Evolutionary conservation across 2,113 vertebrate species (phyloP).

Genomic region (Callithrix jacchus): DNA sequence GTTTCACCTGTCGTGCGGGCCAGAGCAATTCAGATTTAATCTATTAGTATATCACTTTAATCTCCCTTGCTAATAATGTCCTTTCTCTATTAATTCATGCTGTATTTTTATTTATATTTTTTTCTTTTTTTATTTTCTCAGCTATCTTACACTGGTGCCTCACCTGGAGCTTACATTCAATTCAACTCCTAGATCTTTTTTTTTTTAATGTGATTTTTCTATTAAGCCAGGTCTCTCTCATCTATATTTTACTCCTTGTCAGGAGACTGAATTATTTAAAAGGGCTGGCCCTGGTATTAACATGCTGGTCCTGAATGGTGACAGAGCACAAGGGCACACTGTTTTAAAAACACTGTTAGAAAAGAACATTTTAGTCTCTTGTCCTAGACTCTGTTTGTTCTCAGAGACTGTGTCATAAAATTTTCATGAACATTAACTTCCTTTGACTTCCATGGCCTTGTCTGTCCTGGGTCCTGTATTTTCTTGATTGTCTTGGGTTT

Average conservation of each 20-base stretch:
- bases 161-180: neutral
- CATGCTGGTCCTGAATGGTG: neutral
- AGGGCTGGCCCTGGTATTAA: constrained; percentile 10
- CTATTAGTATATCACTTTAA: neutral
- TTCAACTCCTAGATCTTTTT: neutral
- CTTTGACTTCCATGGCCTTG: neutral
- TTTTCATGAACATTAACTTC: constrained; percentile 52
- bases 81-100: neutral
- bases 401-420: constrained; percentile 39
- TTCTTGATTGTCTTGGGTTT: neutral
- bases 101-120: neutral
- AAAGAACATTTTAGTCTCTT: constrained; percentile 47
- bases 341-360: constrained; percentile 54
- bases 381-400: constrained; percentile 8
- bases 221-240: neutral
- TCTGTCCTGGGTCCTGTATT: neutral
- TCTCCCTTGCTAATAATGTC: neutral
- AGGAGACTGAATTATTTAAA: constrained; percentile 52
- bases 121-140: neutral
- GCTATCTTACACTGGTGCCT: neutral
- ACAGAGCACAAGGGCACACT: neutral
- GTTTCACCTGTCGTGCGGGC: neutral
- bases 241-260: constrained; percentile 16
- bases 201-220: neutral
- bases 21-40: neutral